These are phyloP conservation scores for Parapristionchus giblindavisi DNA, from an alignment of 2,888 invertebrate species.

Conservation along the genomic window DNA sequence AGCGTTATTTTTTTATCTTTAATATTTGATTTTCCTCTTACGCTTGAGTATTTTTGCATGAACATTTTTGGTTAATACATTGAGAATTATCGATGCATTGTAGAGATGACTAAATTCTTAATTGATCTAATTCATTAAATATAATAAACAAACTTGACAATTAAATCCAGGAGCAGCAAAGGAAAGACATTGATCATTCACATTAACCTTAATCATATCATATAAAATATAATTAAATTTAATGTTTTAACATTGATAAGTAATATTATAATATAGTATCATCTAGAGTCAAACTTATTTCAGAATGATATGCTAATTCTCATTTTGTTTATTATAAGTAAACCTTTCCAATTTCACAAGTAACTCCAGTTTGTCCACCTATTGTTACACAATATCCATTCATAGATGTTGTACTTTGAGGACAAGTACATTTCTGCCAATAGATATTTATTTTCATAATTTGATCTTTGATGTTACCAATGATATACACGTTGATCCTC, in stretches of 20 bases:
- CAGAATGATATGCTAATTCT: too few species aligned
- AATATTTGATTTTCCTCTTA: background rate
- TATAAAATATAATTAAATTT: too few species aligned
- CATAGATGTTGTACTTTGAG: background rate
- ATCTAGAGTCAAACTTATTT: too few species aligned
- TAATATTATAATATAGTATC: too few species aligned
- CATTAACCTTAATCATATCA: background rate
- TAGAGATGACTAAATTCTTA: constrained; percentile 15
- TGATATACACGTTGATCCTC: constrained; percentile 21
- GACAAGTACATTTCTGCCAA: constrained; percentile 7
- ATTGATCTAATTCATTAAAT: too few species aligned
- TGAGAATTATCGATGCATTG: constrained; percentile 31
- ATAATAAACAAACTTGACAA: constrained; percentile 11
- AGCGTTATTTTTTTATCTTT: background rate
- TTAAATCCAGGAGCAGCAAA: constrained; percentile 21
- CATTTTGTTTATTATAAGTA: too few species aligned
- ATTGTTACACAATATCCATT: constrained; percentile 14
- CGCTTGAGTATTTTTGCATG: background rate
- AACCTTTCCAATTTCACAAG: background rate
- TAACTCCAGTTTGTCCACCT: background rate
- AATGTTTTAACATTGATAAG: too few species aligned
- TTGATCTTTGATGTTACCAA: too few species aligned
- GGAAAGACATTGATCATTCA: constrained; percentile 25
- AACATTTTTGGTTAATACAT: constrained; percentile 9
- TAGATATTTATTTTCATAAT: too few species aligned